Conservation (phyloP, 2,113 vertebrate species). For the Melanerpes formicivorus region DNA sequence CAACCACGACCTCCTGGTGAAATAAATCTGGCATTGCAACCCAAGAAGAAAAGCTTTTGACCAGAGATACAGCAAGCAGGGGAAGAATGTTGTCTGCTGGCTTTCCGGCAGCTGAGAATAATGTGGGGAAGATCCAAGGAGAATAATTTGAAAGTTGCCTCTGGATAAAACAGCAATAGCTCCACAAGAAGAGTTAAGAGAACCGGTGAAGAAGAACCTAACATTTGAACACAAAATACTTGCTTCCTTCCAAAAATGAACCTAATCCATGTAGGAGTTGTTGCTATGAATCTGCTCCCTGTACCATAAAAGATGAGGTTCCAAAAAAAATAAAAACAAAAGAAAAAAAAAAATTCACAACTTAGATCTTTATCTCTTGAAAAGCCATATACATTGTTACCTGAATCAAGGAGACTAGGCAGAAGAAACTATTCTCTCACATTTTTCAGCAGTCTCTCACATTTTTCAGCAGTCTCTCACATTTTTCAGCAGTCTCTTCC, state of each 20-base stretch:
- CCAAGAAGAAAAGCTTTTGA: background rate
- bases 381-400: background rate
- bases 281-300: background rate
- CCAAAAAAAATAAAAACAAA: background rate
- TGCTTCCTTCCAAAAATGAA: background rate
- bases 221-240: background rate
- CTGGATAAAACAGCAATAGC: background rate
- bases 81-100: background rate
- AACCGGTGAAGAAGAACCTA: background rate
- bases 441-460: background rate
- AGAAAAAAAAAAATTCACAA: background rate
- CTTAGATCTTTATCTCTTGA: background rate
- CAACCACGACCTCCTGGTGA: background rate
- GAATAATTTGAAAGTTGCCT: background rate
- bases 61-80: fast-evolving
- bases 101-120: background rate
- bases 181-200: background rate
- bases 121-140: background rate
- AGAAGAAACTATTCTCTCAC: background rate
- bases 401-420: background rate
- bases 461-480: too few species aligned
- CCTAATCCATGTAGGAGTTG: background rate
- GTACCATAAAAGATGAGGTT: background rate
- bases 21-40: background rate
- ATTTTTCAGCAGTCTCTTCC: background rate